These are phyloP conservation scores for Andrena flavipes DNA, from an alignment of 2,888 invertebrate genomes.

Conservation along the genomic window DNA sequence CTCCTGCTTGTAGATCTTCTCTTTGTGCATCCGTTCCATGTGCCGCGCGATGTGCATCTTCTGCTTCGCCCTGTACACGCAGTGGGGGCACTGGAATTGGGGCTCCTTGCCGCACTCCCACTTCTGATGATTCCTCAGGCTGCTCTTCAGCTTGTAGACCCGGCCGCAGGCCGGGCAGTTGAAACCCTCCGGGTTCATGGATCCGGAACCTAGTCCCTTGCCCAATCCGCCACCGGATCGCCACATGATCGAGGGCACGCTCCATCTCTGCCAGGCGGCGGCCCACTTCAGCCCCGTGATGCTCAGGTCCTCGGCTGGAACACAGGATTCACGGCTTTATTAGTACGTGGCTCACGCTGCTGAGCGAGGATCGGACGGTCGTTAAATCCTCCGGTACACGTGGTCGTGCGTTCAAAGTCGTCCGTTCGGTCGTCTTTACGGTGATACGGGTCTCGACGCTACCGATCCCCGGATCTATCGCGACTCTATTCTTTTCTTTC, in stretches of 20 bases:
- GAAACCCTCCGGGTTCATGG: slow-evolving; percentile 86
- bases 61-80: slow-evolving; percentile 84
- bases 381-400: slow-evolving; percentile 31
- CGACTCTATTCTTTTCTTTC: too few relatives aligned
- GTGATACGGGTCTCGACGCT: slow-evolving; percentile 50
- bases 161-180: slow-evolving; percentile 93
- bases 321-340: slow-evolving; percentile 81
- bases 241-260: slow-evolving; percentile 84
- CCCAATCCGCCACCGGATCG: slow-evolving; percentile 81
- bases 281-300: slow-evolving; percentile 89
- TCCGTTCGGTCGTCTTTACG: slow-evolving; percentile 14
- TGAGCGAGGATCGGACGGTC: slow-evolving; percentile 45
- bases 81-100: slow-evolving; percentile 84
- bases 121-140: slow-evolving; percentile 85
- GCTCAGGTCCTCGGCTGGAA: slow-evolving; percentile 90
- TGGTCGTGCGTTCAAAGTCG: slow-evolving; percentile 29
- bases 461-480: slow-evolving; percentile 39
- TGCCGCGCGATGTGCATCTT: slow-evolving; percentile 85
- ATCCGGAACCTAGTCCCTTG: slow-evolving; percentile 78
- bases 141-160: slow-evolving; percentile 94
- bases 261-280: slow-evolving; percentile 88
- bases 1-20: slow-evolving; percentile 84
- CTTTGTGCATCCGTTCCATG: slow-evolving; percentile 86
- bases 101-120: slow-evolving; percentile 85
- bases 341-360: slow-evolving; percentile 64